Conservation (phyloP, 2,113 vertebrate species). For the Sciurus niger region DNA sequence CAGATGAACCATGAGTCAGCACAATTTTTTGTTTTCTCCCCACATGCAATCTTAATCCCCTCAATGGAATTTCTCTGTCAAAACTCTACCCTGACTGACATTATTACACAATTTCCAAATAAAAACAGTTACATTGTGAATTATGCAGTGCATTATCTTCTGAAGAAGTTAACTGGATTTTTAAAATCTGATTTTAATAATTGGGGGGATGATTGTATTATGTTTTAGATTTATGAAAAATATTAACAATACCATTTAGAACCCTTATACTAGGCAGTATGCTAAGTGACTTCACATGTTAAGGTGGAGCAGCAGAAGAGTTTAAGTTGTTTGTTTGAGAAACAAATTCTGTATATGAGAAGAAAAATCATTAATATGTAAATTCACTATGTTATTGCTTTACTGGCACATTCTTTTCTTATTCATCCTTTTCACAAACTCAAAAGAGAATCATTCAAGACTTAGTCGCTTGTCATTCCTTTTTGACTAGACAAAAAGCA, state of each 20-base stretch:
- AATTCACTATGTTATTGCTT: slow-evolving; percentile 63
- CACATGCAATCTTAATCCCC: not conserved
- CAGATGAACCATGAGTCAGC: slow-evolving; percentile 71
- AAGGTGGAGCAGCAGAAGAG: not conserved
- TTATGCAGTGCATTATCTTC: not conserved
- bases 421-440: slow-evolving; percentile 58
- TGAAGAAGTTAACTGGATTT: slow-evolving; percentile 9
- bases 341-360: slow-evolving; percentile 24
- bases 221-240: not conserved
- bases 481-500: slow-evolving; percentile 80
- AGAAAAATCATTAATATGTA: slow-evolving; percentile 67
- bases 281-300: slow-evolving; percentile 8
- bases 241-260: not conserved
- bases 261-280: not conserved
- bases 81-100: not conserved
- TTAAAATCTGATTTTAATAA: slow-evolving; percentile 22
- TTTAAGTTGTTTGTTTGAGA: slow-evolving; percentile 51
- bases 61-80: slow-evolving; percentile 19
- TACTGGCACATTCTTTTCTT: slow-evolving; percentile 76
- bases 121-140: not conserved
- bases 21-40: not conserved
- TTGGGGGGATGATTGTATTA: not conserved
- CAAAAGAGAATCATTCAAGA: slow-evolving; percentile 73
- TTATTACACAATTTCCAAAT: slow-evolving; percentile 20
- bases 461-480: slow-evolving; percentile 69